A percentile compares a stretch with the other conserved stretches of the same genome.
phyloP scores from a whole-genome alignment of 2,797 vertebrate species.

The Parambassis ranga region DNA sequence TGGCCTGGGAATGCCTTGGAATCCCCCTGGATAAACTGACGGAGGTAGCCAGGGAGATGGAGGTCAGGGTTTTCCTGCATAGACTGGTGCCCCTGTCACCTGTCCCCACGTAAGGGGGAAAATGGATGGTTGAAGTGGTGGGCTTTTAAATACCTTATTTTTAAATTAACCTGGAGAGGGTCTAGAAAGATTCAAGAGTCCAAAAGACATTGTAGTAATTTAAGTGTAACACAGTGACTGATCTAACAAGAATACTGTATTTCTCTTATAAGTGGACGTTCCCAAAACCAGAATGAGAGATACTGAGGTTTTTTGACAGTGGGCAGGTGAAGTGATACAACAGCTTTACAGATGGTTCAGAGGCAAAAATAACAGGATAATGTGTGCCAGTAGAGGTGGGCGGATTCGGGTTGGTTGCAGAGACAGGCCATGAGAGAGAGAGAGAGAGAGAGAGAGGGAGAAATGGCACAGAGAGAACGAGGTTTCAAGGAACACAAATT shows the following conservation, averaged over 20 bases:
- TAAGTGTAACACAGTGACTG: no score
- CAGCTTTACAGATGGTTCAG: constrained; percentile 35
- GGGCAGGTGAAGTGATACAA: constrained; percentile 48
- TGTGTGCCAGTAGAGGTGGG: constrained; percentile 51
- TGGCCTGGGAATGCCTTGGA: no score
- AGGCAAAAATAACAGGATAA: constrained; percentile 57
- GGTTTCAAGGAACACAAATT: constrained; percentile 15
- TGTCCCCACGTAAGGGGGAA: no score
- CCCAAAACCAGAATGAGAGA: constrained; percentile 1
- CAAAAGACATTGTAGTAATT: no score
- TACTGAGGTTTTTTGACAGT: not conserved
- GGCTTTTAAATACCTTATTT: no score
- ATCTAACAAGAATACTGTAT: not conserved
- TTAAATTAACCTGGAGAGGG: no score
- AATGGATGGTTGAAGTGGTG: no score
- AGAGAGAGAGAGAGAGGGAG: not conserved
- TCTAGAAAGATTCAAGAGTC: no score
- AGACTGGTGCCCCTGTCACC: no score
- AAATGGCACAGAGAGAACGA: not conserved
- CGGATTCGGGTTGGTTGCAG: constrained; percentile 42
- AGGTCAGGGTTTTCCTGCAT: no score
- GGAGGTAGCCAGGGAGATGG: no score
- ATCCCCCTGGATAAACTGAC: no score
- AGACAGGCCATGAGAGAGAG: constrained; percentile 25
- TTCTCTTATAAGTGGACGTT: not conserved